phyloP scores from a whole-genome alignment of 2,797 vertebrate genomes.

The Cyprinodon diabolis region DNA sequence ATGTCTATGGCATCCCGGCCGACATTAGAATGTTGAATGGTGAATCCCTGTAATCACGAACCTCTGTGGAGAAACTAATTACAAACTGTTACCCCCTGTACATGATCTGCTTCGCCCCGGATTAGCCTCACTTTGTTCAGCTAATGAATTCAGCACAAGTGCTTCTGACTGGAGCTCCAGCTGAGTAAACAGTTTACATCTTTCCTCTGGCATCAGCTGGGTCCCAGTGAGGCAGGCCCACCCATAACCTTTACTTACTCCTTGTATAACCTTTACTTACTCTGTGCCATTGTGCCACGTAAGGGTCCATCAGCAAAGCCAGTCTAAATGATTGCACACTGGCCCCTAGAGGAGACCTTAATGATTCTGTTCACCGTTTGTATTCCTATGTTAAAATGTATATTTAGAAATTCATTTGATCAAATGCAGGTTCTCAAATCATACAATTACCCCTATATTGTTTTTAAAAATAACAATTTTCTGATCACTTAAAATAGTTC shows the following conservation, averaged over 20 bases:
- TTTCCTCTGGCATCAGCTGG: conserved; percentile 29
- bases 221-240: conserved; percentile 25
- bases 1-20: conserved; percentile 51
- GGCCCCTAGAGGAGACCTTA: neutral
- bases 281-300: conserved; percentile 29
- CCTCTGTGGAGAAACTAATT: conserved; percentile 65
- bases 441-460: no score
- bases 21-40: conserved; percentile 51
- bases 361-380: neutral
- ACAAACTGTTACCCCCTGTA: conserved; percentile 53
- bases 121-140: conserved; percentile 64
- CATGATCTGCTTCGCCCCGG: conserved; percentile 60
- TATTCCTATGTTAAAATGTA: no score
- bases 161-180: conserved; percentile 36
- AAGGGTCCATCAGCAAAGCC: conserved; percentile 15
- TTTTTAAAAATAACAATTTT: no score
- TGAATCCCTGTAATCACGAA: conserved; percentile 62
- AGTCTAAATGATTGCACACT: neutral
- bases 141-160: conserved; percentile 59
- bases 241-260: conserved; percentile 47
- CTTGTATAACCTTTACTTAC: conserved; percentile 42
- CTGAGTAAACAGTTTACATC: conserved; percentile 62
- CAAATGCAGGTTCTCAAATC: neutral
- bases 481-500: no score
- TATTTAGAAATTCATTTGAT: neutral